phyloP scores from a whole-genome alignment of 2,797 vertebrate species.

The Eulemur albifrons region DNA sequence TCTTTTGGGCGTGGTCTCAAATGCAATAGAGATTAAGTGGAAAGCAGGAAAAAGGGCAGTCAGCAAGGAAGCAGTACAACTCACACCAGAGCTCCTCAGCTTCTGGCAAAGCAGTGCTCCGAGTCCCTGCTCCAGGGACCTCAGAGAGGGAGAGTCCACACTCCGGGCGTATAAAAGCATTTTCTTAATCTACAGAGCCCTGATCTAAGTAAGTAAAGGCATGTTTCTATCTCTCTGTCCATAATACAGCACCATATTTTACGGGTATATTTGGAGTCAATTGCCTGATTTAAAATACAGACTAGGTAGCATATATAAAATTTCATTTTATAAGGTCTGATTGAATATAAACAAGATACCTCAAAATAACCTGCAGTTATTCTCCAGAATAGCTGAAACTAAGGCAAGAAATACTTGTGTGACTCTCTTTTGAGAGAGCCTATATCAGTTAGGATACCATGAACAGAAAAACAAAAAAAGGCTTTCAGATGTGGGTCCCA shows the following conservation, averaged over 20 bases:
- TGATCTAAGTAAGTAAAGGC: background rate
- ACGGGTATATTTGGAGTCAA: background rate
- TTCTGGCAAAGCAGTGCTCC: background rate
- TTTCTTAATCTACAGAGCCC: background rate
- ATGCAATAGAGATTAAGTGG: background rate
- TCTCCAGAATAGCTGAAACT: background rate
- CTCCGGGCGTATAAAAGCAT: fast-evolving
- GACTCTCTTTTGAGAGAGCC: background rate
- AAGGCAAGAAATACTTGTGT: background rate
- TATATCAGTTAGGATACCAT: background rate
- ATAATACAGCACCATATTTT: background rate
- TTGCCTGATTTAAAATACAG: background rate
- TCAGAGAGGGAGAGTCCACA: background rate
- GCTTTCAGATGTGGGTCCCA: background rate
- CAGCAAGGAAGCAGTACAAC: background rate
- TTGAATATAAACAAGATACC: background rate
- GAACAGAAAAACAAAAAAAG: background rate
- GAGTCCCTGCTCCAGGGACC: background rate
- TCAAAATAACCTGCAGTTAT: background rate
- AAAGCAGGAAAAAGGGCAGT: background rate
- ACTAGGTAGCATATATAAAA: background rate
- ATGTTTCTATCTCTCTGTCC: background rate
- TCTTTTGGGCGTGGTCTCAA: background rate
- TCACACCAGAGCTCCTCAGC: background rate
- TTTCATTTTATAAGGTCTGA: background rate